Base-by-base conservation (phyloP, 1,140 invertebrate genomes). In the Zaprionus lachaisei region DNA sequence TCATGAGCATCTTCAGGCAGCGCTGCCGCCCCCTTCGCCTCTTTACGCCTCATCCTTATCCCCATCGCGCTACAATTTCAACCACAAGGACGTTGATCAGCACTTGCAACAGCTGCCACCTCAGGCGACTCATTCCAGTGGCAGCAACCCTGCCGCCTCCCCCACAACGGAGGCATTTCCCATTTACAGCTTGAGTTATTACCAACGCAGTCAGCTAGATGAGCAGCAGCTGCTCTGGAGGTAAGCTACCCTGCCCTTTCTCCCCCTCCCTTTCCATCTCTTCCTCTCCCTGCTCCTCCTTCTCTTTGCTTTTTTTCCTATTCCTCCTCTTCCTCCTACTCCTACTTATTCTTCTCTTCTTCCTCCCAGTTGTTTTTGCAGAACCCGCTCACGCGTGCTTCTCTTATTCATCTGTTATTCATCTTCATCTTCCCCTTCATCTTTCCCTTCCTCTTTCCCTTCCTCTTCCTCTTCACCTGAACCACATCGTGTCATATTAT, bases 121-220 rank as follows among this genome's bases (percentile, higher is more conserved):
- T 2, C 41, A 17, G 7, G 41, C 56, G 76, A 83, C 34, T 69
- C 79, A 31, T 79, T 72, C 47, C 47, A 22, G 9, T 9, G 9
- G 1, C 47, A 12, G 5, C 47, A 9, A 20, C 20, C 0, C 38
- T 2, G 14, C 15, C 14, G 38, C 38, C n/a, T 17, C 41, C n/a
- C 41, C 41, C 41, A 47, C 41, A 47, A 17, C 41, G 7, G 20
- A 51, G 17, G 20, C 47, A 12, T 22, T 51, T 24, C 47, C 77
- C n/a, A 51, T 87, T 6, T 89, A 84, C 28, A 79, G 68, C 66
- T 6, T 17, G 41, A 47, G 41, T n/a, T 87, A 83, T 44, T 83
- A 89, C 61, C 44, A 49, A 20, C 6, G 44, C 44, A 49, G 44
- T n/a, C n/a, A 49, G 15, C 6, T n/a, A 6, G 38, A n/a, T 6